Evolutionary conservation across 2,113 vertebrate genomes (phyloP).

Genomic region (Trematocara marginatum): DNA sequence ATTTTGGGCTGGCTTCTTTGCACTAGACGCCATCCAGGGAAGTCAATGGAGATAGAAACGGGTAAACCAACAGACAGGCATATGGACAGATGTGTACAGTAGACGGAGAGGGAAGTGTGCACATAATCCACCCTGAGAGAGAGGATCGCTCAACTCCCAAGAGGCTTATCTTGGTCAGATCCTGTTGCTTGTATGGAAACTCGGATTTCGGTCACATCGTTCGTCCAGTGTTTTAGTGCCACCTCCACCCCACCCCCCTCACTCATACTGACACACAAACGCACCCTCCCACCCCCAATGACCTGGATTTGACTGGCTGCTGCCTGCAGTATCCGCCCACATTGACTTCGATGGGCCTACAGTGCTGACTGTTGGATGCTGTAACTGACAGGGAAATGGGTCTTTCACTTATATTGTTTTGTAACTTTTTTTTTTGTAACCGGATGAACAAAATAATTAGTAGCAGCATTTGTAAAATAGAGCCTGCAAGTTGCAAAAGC

Average conservation of each 20-base stretch:
- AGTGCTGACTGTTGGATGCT: not conserved
- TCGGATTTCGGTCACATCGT: constrained; percentile 47
- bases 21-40: constrained; percentile 1
- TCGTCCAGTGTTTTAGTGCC: constrained; percentile 10
- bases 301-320: constrained; percentile 68
- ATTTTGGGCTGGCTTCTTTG: not conserved
- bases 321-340: constrained; percentile 38
- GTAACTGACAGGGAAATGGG: constrained; percentile 5
- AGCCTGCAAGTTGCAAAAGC: not conserved
- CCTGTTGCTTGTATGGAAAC: constrained; percentile 57
- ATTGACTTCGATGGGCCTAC: not conserved
- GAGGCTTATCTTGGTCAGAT: constrained; percentile 66
- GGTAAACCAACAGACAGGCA: not conserved
- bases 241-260: not conserved
- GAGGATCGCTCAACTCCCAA: constrained; percentile 46
- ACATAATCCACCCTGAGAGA: constrained; percentile 55
- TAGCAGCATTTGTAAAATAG: not conserved
- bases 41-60: not conserved
- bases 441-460: not conserved
- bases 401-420: not conserved
- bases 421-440: not conserved
- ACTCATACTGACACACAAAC: not conserved
- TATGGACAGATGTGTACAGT: constrained; percentile 46
- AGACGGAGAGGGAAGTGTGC: not conserved
- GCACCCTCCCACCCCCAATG: constrained; percentile 5